Base-by-base conservation (phyloP, 2,797 vertebrate species). In the Lerista edwardsae region DNA sequence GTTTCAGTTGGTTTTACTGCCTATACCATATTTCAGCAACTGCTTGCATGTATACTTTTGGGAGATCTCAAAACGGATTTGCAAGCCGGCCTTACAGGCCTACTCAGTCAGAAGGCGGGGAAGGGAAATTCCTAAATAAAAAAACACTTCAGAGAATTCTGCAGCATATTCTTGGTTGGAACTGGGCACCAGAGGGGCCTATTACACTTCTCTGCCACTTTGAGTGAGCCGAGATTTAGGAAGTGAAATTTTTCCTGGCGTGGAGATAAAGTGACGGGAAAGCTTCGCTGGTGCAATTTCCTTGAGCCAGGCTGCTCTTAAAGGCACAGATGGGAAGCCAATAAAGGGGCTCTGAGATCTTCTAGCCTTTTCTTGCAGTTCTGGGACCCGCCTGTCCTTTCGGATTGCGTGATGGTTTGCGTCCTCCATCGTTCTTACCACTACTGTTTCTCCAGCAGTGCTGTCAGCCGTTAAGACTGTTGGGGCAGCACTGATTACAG, bases 401-500 rank as follows among this genome's bases (percentile, higher is more conserved):
- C 11, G 7, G 64, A 25, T 47, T 1, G 51, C 27, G 1, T 51
- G 6, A 29, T 19, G 51, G 15, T 2, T 15, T 39, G 47, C 27
- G 34, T n/a, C n/a, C n/a, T n/a, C 4, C 17, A 4, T 4, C 29
- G 73, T 47, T 84, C 98, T 97, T 91, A 99, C 98, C 98, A 99
- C 98, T 10, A 99, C 98, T 0, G 98, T 96, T 92, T 99, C 99
- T 0, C 97, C 96, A 0, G 97, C 96, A 0, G 96, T 90, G 0
- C 96, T 96, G 14, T 99, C 98, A 0, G 98, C 94, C 1, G 96
- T 97, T 59, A 99, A 95, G 77, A 99, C 98, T 0, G 98, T 96
- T 0, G 98, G 98, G 0, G 97, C 41, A 2, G 97, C 96, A 3
- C 97, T 98, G 95, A 99, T 98, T 39, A 99, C 97, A 0, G 98